These are phyloP conservation scores for Linurgus olivaceus DNA, from an alignment of 2,797 vertebrate species.

Conservation along the genomic window DNA sequence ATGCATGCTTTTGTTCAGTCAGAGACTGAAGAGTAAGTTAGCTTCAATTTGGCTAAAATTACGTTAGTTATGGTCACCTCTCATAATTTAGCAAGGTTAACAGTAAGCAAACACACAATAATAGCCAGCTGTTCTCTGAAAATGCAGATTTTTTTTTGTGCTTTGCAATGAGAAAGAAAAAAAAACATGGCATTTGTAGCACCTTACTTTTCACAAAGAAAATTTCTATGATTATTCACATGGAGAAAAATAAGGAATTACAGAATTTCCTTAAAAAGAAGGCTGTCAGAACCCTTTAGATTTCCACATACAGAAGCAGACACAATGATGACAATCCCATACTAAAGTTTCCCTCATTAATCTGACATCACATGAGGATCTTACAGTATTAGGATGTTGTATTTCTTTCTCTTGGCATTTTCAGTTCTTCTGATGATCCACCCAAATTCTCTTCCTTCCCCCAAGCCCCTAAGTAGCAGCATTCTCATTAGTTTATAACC, in stretches of 20 bases:
- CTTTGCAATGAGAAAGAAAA: not conserved
- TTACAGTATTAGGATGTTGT: not conserved
- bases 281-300: not conserved
- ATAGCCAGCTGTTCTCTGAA: not conserved
- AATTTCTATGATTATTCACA: not conserved
- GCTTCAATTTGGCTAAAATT: slow-evolving; percentile 1
- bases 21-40: not conserved
- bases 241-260: not conserved
- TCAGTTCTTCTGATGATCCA: not conserved
- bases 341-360: not conserved
- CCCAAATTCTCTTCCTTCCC: not conserved
- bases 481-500: not conserved
- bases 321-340: not conserved
- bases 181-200: not conserved
- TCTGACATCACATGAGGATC: not conserved
- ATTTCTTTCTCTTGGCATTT: not conserved
- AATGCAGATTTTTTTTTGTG: not conserved
- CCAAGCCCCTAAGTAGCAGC: not conserved
- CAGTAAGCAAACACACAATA: not conserved
- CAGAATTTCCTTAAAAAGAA: not conserved
- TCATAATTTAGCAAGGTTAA: not conserved
- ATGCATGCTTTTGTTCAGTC: not conserved
- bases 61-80: not conserved
- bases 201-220: not conserved
- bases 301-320: not conserved